These are phyloP conservation scores for Semotilus atromaculatus DNA, from an alignment of 2,797 vertebrate species.

Conservation along the genomic window DNA sequence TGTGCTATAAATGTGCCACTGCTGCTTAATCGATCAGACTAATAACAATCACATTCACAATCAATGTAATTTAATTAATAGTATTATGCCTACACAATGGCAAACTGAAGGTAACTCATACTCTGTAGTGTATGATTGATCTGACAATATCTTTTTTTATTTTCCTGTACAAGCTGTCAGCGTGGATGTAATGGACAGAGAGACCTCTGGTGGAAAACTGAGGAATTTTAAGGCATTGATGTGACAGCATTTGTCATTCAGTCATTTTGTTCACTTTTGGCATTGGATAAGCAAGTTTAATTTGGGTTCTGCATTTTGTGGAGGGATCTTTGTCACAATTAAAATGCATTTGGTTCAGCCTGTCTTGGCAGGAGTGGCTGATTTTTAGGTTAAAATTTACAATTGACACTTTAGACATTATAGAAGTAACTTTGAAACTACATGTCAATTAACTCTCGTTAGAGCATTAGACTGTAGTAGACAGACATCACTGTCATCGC, in stretches of 20 bases:
- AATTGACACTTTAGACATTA: not conserved
- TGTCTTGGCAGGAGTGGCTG: not conserved
- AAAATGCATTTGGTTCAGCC: not conserved
- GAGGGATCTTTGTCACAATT: not conserved
- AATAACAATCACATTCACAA: no score
- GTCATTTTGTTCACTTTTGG: not conserved
- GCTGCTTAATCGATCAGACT: not conserved
- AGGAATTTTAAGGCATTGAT: not conserved
- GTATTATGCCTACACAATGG: not conserved
- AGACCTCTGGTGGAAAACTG: constrained; percentile 41
- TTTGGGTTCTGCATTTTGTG: not conserved
- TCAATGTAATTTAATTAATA: no score
- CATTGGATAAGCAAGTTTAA: not conserved
- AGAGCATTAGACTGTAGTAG: no score
- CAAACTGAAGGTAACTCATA: not conserved
- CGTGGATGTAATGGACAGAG: not conserved
- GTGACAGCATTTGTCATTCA: not conserved
- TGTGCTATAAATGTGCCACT: not conserved
- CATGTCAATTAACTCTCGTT: not conserved
- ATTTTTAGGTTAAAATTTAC: not conserved
- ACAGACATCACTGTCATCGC: no score
- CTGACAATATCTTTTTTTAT: not conserved
- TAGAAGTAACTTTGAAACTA: not conserved
- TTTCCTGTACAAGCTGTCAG: not conserved
- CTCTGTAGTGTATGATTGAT: not conserved